Percentiles rank a stretch among this genome's conserved stretches.
Evolutionary conservation across 2,797 vertebrate genomes (phyloP).

Genomic region (Halcyon chelicuti): DNA sequence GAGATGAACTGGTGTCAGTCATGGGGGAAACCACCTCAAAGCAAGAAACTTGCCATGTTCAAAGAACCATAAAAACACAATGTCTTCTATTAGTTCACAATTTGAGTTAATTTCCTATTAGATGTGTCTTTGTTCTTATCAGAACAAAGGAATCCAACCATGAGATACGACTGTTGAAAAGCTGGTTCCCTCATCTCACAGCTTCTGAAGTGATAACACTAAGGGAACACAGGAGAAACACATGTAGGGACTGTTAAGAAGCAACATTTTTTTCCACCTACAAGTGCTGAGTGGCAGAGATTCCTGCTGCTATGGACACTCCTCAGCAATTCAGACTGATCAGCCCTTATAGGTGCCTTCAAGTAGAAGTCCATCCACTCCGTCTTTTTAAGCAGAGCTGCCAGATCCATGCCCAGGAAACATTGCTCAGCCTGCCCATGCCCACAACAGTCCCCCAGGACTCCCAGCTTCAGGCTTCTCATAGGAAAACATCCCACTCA

Average conservation of each 20-base stretch:
- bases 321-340: not conserved
- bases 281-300: not conserved
- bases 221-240: not conserved
- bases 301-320: not conserved
- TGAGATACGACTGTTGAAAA: not conserved
- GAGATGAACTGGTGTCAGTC: not conserved
- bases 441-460: too few relatives aligned
- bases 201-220: fast-evolving
- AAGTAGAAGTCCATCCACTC: not conserved
- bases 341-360: not conserved
- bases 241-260: not conserved
- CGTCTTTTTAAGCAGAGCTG: not conserved
- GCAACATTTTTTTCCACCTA: not conserved
- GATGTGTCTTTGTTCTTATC: not conserved
- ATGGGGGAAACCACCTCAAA: not conserved
- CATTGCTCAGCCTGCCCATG: fast-evolving
- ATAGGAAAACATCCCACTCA: not conserved
- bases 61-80: not conserved
- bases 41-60: not conserved
- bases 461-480: not conserved
- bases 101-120: not conserved
- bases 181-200: not conserved
- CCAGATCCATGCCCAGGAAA: not conserved
- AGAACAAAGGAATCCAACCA: not conserved
- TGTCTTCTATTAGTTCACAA: not conserved